phyloP scores from a whole-genome alignment of 2,113 vertebrate species.

The Hirundichthys speculiger region DNA sequence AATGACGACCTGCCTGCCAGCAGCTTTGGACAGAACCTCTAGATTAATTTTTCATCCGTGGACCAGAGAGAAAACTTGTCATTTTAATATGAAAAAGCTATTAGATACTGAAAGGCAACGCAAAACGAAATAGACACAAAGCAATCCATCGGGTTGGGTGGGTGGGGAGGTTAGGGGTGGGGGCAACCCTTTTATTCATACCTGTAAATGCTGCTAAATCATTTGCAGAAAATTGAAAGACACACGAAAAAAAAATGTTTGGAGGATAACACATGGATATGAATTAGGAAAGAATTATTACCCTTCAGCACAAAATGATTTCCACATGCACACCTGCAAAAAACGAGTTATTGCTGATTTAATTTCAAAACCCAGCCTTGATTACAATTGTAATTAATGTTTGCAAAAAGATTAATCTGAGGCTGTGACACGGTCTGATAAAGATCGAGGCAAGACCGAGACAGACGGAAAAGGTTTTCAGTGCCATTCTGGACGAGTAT shows the following conservation, averaged over 20 bases:
- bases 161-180: too few species aligned
- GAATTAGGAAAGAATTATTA: background rate
- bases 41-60: constrained; percentile 31
- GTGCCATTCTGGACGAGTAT: constrained; percentile 19
- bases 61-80: constrained; percentile 32
- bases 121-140: constrained; percentile 3
- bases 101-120: constrained; percentile 15
- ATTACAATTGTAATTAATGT: constrained; percentile 28
- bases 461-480: constrained; percentile 1
- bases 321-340: background rate
- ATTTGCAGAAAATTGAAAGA: constrained; percentile 5
- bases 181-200: too few species aligned
- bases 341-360: constrained; percentile 2
- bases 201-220: background rate
- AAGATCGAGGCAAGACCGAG: constrained; percentile 4
- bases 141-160: too few species aligned
- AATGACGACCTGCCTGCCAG: constrained; percentile 15
- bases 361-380: constrained; percentile 1
- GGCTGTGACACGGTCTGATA: background rate
- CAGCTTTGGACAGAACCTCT: constrained; percentile 31
- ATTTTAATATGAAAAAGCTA: constrained; percentile 30
- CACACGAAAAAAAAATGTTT: constrained; percentile 4
- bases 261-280: background rate
- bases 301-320: background rate
- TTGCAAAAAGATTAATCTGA: constrained; percentile 5